Base-by-base conservation (phyloP, 1,140 invertebrate genomes). In the Camponotus floridanus region DNA sequence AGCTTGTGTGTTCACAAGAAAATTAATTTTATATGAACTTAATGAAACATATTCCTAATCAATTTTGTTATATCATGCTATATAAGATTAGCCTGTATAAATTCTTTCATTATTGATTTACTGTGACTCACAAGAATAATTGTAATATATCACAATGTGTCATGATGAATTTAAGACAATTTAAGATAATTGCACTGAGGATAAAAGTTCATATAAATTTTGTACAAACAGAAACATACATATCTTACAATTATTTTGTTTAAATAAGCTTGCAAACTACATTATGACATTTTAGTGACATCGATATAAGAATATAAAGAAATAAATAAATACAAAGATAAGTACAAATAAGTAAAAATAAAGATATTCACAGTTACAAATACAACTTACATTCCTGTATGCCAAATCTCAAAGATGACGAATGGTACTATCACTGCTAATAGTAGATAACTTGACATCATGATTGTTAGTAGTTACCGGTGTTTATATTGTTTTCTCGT, bases 321-420 rank as follows among this genome's bases (percentile, higher is more conserved):
- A 1, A 45, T 11, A 45, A 45, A 45, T 45, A 45, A 42, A 45
- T 45, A 45, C 42, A 45, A 45, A 57, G 33, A 45, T n/a, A 11
- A 87, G 62, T 67, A 59, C n/a, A 45, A 45, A 45, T 42, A 61
- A 21, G 62, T 70, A 45, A 65, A 79, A 21, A n/a, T 21, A 80
- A 71, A 65, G 9, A 15, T 83, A 78, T 42, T 78, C 11, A 90
- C 64, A 90, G 21, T 65, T 84, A 33, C 61, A 85, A 85, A 85
- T 85, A 86, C n/a, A 88, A 95, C 94, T 95, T 95, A 95, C 94
- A 91, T 90, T 94, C 92, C 92, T 64, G 87, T 92, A 91, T 93
- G 94, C 94, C 93, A 94, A 86, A 93, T 92, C 93, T 94, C 93
- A 93, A 94, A 88, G 86, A 92, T 76, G 91, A 87, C 61, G 91